A percentile compares a stretch with the other conserved stretches of the same genome.
Conservation (phyloP, 2,888 invertebrate genomes). For the Reticulitermes lucifugus region DNA sequence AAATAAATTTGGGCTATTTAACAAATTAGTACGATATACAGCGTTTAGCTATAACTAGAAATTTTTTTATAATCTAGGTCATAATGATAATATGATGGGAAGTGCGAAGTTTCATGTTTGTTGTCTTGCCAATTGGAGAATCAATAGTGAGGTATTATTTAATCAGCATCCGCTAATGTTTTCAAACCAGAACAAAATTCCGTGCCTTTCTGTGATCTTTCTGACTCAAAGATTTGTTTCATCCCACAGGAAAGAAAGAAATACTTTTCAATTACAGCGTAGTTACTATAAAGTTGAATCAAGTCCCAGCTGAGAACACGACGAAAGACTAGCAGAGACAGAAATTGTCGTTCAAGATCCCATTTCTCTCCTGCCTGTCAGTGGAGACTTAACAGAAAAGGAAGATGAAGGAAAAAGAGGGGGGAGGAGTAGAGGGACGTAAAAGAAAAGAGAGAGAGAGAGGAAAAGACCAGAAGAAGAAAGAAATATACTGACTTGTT, state of each 20-base stretch:
- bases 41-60: too few species aligned
- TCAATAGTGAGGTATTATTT: too few species aligned
- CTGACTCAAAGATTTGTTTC: not conserved
- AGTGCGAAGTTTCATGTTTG: too few species aligned
- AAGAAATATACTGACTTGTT: slow-evolving; percentile 9
- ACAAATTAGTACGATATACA: too few species aligned
- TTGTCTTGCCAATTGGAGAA: too few species aligned
- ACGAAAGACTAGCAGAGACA: slow-evolving; percentile 38
- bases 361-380: slow-evolving; percentile 38
- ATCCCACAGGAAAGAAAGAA: not conserved
- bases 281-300: slow-evolving; percentile 7
- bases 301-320: slow-evolving; percentile 37
- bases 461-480: not conserved
- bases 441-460: not conserved
- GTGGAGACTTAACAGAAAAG: slow-evolving; percentile 31
- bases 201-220: too few species aligned
- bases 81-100: too few species aligned
- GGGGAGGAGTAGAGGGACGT: not conserved
- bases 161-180: too few species aligned
- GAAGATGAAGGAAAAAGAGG: not conserved
- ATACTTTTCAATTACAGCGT: slow-evolving; percentile 33
- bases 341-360: slow-evolving; percentile 42
- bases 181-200: too few species aligned
- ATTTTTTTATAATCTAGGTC: too few species aligned
- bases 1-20: too few species aligned